Percentiles rank a stretch among this genome's conserved stretches.
These are phyloP conservation scores for Drosophila recens DNA, from an alignment of 2,888 invertebrate genomes.

Conservation along the genomic window DNA sequence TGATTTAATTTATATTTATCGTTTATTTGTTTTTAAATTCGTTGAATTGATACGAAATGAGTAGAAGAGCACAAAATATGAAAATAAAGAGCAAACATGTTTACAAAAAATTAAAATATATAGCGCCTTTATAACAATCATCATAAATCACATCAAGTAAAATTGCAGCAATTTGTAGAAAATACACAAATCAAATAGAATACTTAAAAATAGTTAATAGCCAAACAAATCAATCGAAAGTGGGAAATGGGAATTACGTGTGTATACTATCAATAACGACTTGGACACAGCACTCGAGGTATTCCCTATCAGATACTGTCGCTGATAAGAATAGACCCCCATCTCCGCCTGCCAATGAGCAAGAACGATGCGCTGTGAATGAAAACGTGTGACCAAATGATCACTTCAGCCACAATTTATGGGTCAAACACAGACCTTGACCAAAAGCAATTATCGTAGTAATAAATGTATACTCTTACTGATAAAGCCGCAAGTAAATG, in stretches of 20 bases:
- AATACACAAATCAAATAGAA: background rate
- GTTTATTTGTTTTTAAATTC: slow-evolving; percentile 25
- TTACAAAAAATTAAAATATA: slow-evolving; percentile 58
- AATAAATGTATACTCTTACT: slow-evolving; percentile 5
- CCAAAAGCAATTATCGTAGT: slow-evolving; percentile 34
- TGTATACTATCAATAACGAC: slow-evolving; percentile 2
- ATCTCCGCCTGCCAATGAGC: background rate
- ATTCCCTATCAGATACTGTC: slow-evolving; percentile 17
- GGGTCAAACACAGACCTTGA: slow-evolving; percentile 38
- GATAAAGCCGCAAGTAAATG: slow-evolving; percentile 23
- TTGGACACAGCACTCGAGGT: background rate
- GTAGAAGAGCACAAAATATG: slow-evolving; percentile 66
- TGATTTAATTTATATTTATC: slow-evolving; percentile 26
- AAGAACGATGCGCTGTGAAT: slow-evolving; percentile 31
- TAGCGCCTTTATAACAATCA: slow-evolving; percentile 14
- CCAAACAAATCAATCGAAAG: background rate
- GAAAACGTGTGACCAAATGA: slow-evolving; percentile 14
- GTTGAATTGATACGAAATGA: slow-evolving; percentile 52
- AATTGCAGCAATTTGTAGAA: background rate
- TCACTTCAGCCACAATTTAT: slow-evolving; percentile 26
- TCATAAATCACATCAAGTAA: slow-evolving; percentile 7
- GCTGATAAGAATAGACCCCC: slow-evolving; percentile 23
- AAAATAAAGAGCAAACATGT: slow-evolving; percentile 73
- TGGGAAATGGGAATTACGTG: background rate
- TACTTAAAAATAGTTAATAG: background rate